Conservation (phyloP, 2,888 invertebrate genomes). For the Lepetodrilus schrolli region DNA sequence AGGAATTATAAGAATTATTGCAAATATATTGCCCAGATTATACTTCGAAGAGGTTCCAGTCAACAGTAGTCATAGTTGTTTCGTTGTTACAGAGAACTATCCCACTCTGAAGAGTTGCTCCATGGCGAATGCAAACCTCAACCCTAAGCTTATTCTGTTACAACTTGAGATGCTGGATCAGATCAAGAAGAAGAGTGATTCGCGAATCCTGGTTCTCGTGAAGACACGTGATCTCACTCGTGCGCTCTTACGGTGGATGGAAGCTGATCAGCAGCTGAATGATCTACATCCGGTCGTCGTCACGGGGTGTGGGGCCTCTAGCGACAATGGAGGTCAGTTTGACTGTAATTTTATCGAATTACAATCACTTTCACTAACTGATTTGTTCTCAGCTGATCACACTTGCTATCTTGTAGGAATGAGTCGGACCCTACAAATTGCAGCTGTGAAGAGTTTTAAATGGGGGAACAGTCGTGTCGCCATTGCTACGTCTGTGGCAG, state of each 20-base stretch:
- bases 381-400: too few species aligned
- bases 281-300: neutral
- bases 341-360: too few species aligned
- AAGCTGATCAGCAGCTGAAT: neutral
- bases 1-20: neutral
- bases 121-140: neutral
- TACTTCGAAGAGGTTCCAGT: neutral
- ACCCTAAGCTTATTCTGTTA: neutral
- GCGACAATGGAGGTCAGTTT: slow-evolving; percentile 2
- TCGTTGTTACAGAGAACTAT: neutral
- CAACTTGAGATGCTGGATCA: neutral
- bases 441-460: neutral
- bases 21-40: neutral
- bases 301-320: neutral
- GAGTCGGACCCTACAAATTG: neutral
- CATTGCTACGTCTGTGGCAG: neutral
- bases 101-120: neutral
- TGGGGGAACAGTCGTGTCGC: neutral
- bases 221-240: slow-evolving; percentile 5
- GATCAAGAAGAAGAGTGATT: neutral
- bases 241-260: neutral
- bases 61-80: too few species aligned
- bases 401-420: neutral
- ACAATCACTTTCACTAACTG: too few species aligned
- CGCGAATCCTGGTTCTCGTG: neutral